Conservation (phyloP, 2,888 invertebrate genomes). For the Sarcophaga carnaria region DNA sequence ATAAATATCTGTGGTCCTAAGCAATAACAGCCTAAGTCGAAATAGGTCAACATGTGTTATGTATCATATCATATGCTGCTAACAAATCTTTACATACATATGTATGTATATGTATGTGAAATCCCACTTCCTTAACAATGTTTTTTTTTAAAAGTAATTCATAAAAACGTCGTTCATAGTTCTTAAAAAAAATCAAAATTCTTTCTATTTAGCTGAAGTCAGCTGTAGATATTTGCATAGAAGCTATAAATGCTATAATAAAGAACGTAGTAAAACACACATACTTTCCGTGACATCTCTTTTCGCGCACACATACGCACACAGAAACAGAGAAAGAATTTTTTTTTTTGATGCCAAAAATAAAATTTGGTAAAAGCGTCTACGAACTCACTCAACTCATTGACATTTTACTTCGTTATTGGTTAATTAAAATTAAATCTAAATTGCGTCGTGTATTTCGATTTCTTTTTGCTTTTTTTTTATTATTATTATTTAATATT, state of each 20-base stretch:
- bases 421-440: slow-evolving; percentile 33
- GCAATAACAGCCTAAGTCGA: too few species aligned
- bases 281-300: neutral
- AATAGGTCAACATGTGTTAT: too few species aligned
- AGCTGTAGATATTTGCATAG: too few species aligned
- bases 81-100: neutral
- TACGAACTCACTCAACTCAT: slow-evolving; percentile 66
- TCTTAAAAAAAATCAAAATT: too few species aligned
- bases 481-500: neutral
- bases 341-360: slow-evolving; percentile 57
- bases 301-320: neutral
- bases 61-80: too few species aligned
- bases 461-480: neutral
- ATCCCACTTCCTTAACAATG: neutral
- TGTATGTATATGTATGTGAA: too few species aligned
- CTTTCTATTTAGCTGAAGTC: too few species aligned
- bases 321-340: slow-evolving; percentile 1
- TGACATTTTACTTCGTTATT: slow-evolving; percentile 60
- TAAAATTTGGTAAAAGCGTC: slow-evolving; percentile 59
- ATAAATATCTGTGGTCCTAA: too few species aligned
- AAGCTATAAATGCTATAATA: too few species aligned
- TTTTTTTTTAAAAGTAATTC: too few species aligned
- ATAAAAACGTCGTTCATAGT: too few species aligned
- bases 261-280: neutral
- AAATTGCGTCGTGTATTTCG: neutral